Base-by-base conservation (phyloP, 2,888 invertebrate species). In the Gisinianus flammeolus region DNA sequence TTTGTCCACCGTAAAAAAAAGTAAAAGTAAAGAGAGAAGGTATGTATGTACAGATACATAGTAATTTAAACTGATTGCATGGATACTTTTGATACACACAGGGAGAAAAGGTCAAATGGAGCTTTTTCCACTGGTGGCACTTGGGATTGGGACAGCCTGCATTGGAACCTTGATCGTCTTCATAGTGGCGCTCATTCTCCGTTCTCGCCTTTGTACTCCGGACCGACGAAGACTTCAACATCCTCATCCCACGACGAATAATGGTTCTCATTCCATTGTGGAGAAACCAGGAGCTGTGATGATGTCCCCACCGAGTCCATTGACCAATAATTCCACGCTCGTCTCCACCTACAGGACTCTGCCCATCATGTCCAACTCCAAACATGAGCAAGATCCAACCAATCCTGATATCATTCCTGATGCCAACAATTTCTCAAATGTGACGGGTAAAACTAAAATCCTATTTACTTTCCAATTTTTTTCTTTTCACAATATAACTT, bases 331-430 rank as follows among this genome's bases (percentile, higher is more conserved):
- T 77, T 78, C 82, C 72, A 69, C 68, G 12, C 31, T 70, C n/a
- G 67, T 58, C 24, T 62, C 67, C 26, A 82, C 82, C 31, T 85
- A 85, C 76, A 79, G 83, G 52, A 76, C 80, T 26, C 76, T 83
- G 28, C 80, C 84, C 12, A 82, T 80, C 69, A 54, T 54, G 19
- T n/a, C n/a, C n/a, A n/a, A n/a, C n/a, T 81, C 82, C 24, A 83
- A 84, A 73, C 80, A 78, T 73, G 84, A 83, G 30, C 80, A 80
- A 68, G 83, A 83, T 81, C 33, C 78, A 58, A 81, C 83, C 74
- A 85, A 85, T 79, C 85, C 85, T 58, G 85, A 85, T 80, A 84
- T 85, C 77, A 84, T 85, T 74, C 83, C 84, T 64, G 85, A 83
- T 82, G 83, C 83, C 82, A 85, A 85, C 78, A 83, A 80, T 78